Conservation (phyloP, 2,797 vertebrate genomes). For the Parambassis ranga region DNA sequence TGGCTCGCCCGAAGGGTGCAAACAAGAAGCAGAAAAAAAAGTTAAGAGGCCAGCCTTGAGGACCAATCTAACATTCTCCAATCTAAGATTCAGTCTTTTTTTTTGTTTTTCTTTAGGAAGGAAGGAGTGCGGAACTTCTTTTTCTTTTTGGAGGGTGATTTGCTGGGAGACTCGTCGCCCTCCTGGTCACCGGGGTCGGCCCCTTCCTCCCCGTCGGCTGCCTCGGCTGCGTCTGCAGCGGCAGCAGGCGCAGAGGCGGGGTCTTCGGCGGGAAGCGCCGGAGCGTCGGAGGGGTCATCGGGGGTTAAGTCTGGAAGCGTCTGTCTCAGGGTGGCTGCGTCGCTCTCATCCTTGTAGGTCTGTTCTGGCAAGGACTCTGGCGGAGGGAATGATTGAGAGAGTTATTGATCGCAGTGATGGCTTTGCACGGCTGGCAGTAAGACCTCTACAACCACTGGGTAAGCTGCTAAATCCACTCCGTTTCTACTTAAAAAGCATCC, state of each 20-base stretch:
- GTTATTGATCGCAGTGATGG: conserved; percentile 25
- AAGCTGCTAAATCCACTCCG: background rate
- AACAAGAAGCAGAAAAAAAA: conserved; percentile 32
- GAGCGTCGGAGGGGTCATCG: conserved; percentile 89
- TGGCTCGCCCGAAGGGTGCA: conserved; percentile 44
- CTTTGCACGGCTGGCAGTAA: conserved; percentile 7
- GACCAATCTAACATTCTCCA: conserved; percentile 35
- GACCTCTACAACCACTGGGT: background rate
- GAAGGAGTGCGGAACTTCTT: conserved; percentile 99
- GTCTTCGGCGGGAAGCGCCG: conserved; percentile 80
- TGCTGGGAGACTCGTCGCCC: conserved; percentile 95
- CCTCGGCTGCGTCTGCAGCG: conserved; percentile 57
- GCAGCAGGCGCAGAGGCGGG: conserved; percentile 69
- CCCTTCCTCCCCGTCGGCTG: conserved; percentile 80
- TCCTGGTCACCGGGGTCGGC: conserved; percentile 83
- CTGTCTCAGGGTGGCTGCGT: conserved; percentile 92
- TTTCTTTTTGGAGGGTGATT: conserved; percentile 99
- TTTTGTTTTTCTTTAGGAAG: conserved; percentile 99
- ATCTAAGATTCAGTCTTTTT: conserved; percentile 93
- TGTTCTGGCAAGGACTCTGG: conserved; percentile 85
- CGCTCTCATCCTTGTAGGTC: conserved; percentile 88
- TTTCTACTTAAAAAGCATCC: background rate
- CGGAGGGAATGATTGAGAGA: background rate
- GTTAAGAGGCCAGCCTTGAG: conserved; percentile 40
- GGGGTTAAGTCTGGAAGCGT: conserved; percentile 95